phyloP scores from a whole-genome alignment of 1,140 invertebrate species.

The Hirudo medicinalis region DNA sequence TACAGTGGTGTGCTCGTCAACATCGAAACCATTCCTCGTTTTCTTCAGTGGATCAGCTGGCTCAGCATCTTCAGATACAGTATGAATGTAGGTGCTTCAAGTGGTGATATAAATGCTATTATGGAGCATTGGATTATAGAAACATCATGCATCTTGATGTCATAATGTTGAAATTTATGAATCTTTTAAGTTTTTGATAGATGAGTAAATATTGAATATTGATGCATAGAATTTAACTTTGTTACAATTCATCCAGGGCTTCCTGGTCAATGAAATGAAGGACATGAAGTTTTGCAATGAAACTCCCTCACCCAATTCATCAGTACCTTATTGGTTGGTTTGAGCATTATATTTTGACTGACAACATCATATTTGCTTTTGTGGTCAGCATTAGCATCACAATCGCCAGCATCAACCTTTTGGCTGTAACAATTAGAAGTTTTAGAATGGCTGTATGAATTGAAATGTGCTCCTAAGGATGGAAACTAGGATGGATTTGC shows the following conservation, averaged over 20 bases:
- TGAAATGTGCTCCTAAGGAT: too few species aligned
- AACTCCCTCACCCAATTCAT: constrained; percentile 18
- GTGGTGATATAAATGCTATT: background rate
- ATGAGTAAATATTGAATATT: too few species aligned
- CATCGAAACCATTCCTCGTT: constrained; percentile 31
- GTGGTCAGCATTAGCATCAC: too few species aligned
- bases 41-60: constrained; percentile 37
- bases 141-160: background rate
- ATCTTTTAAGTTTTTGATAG: background rate
- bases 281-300: constrained; percentile 28
- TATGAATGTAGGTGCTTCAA: constrained; percentile 29
- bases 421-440: too few species aligned
- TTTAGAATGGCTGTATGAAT: too few species aligned
- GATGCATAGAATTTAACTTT: too few species aligned
- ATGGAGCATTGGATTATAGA: background rate
- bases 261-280: constrained; percentile 36
- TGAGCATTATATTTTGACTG: background rate
- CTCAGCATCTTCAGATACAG: constrained; percentile 38
- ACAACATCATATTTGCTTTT: background rate
- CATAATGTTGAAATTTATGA: background rate
- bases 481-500: too few species aligned
- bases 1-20: constrained; percentile 40
- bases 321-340: constrained; percentile 3
- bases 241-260: constrained; percentile 30
- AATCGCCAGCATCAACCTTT: too few species aligned